Percentiles rank a stretch among this genome's conserved stretches.
Conservation (phyloP, 2,888 invertebrate genomes). For the Phyllotreta cruciferae region DNA sequence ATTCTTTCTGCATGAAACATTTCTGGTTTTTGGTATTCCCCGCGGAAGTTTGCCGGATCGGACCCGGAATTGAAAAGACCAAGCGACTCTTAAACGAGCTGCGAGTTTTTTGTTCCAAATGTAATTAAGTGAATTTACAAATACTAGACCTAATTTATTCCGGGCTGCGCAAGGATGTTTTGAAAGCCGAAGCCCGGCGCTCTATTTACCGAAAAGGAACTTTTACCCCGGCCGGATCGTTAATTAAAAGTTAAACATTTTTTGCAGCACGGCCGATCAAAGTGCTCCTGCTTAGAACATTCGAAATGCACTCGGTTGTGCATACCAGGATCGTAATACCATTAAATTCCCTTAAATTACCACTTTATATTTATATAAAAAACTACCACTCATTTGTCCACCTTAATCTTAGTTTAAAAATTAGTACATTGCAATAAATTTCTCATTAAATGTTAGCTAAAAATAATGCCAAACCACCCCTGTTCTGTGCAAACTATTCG, state of each 20-base stretch:
- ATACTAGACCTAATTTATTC: constrained; percentile 21
- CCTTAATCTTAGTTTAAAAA: too few species aligned
- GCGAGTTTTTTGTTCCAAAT: constrained; percentile 17
- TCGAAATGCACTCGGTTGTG: background rate
- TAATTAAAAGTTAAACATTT: constrained; percentile 33
- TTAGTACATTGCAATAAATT: too few species aligned
- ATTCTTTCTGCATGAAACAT: too few species aligned
- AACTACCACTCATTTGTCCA: too few species aligned
- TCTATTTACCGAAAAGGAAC: constrained; percentile 20
- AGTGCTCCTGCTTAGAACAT: constrained; percentile 24
- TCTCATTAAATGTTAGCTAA: too few species aligned
- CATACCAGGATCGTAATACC: too few species aligned
- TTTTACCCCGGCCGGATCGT: constrained; percentile 18
- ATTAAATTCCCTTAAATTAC: too few species aligned
- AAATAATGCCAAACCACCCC: too few species aligned
- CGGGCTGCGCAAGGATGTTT: constrained; percentile 9
- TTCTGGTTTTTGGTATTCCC: too few species aligned
- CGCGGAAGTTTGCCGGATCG: too few species aligned
- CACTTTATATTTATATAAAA: too few species aligned
- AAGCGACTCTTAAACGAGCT: background rate
- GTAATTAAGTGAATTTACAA: constrained; percentile 22
- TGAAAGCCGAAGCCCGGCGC: constrained; percentile 14
- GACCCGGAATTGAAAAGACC: constrained; percentile 1
- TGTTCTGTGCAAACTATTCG: too few species aligned
- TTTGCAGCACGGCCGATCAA: constrained; percentile 23